Percentiles rank a stretch among this genome's conserved stretches.
These are phyloP conservation scores for Eilema griseolum DNA, from an alignment of 2,888 invertebrate species.

Conservation along the genomic window DNA sequence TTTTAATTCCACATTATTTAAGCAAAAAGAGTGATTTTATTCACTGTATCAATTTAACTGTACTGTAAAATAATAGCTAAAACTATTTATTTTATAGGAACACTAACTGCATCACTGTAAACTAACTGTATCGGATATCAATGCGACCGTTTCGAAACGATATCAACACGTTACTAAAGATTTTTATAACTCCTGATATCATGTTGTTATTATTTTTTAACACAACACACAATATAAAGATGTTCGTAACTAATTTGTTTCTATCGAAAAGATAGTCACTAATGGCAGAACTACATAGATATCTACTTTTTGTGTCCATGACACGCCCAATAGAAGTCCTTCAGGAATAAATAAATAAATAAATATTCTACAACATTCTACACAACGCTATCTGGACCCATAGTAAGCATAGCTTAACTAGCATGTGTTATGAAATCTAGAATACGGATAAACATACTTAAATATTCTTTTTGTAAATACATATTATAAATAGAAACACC, in stretches of 20 bases:
- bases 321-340: too few relatives aligned
- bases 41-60: neutral
- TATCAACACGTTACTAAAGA: slow-evolving; percentile 30
- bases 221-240: neutral
- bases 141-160: slow-evolving; percentile 13
- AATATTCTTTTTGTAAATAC: too few relatives aligned
- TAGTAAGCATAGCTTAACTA: too few relatives aligned
- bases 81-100: neutral
- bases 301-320: too few relatives aligned
- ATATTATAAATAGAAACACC: too few relatives aligned
- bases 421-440: too few relatives aligned
- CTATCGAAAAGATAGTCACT: neutral
- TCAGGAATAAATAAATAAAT: too few relatives aligned
- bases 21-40: neutral
- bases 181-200: slow-evolving; percentile 36
- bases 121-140: neutral
- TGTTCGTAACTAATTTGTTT: neutral
- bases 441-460: too few relatives aligned
- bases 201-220: slow-evolving; percentile 17
- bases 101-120: neutral
- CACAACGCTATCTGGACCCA: too few relatives aligned
- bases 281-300: too few relatives aligned
- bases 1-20: neutral
- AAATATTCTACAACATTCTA: too few relatives aligned
- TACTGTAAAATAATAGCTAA: neutral